These are phyloP conservation scores for Melanocharis versteri DNA, from an alignment of 2,113 vertebrate species.

Conservation along the genomic window DNA sequence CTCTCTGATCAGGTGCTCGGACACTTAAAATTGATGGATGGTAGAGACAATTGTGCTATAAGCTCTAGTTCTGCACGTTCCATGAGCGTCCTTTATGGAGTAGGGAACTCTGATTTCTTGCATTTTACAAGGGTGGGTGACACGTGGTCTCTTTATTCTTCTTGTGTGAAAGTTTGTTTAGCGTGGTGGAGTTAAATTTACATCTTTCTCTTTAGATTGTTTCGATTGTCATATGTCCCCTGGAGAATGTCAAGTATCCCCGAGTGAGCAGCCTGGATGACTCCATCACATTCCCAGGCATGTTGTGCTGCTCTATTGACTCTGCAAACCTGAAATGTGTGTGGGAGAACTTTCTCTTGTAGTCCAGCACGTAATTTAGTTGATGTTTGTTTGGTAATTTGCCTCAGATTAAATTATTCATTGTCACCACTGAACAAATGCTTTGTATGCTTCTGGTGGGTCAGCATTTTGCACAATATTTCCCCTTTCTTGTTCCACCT, in stretches of 20 bases:
- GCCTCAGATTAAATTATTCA: conserved; percentile 30
- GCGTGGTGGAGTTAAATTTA: background rate
- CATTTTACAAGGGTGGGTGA: background rate
- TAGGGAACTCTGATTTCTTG: background rate
- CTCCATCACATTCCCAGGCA: background rate
- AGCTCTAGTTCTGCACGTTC: background rate
- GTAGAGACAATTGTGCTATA: background rate
- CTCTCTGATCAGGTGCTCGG: background rate
- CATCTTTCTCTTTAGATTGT: background rate
- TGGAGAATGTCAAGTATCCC: background rate
- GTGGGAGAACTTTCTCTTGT: conserved; percentile 26
- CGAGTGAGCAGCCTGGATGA: background rate
- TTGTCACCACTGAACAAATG: conserved; percentile 26
- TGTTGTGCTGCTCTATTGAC: background rate
- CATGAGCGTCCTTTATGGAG: background rate
- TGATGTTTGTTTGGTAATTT: conserved; percentile 39
- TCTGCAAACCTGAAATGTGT: background rate
- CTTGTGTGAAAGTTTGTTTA: background rate
- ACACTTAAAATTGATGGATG: background rate
- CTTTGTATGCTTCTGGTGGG: conserved; percentile 5
- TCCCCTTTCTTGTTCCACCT: conserved; percentile 40
- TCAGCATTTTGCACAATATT: conserved; percentile 27
- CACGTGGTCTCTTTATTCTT: background rate
- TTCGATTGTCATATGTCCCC: background rate
- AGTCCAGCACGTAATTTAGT: conserved; percentile 3